Conservation (phyloP, 1,140 invertebrate genomes). For the Sesamia nonagrioides region DNA sequence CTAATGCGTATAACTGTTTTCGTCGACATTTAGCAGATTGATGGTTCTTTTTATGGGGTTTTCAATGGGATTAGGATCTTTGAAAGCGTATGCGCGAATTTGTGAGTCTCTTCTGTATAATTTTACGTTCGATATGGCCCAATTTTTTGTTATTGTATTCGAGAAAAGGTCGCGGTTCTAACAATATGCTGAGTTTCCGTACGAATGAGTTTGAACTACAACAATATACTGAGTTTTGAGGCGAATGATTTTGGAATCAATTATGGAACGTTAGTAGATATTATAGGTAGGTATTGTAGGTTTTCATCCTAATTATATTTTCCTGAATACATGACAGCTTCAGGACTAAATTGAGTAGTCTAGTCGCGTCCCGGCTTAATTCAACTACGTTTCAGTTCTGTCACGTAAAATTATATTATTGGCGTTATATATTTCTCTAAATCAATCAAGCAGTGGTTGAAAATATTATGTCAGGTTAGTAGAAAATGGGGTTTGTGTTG, state of each 20-base stretch:
- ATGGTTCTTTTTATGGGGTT: constrained; percentile 13
- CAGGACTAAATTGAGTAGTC: background rate
- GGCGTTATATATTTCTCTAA: background rate
- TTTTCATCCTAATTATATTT: background rate
- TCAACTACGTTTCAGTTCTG: background rate
- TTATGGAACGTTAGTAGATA: no score
- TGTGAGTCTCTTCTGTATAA: background rate
- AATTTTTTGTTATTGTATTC: background rate
- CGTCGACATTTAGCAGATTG: constrained; percentile 1
- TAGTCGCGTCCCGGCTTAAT: background rate
- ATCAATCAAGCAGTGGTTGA: no score
- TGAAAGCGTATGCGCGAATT: background rate
- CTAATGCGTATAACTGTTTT: constrained; percentile 26
- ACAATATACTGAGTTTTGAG: no score
- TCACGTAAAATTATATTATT: background rate
- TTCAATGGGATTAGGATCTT: constrained; percentile 31
- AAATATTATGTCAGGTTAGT: background rate
- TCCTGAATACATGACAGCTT: background rate
- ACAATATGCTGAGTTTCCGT: no score
- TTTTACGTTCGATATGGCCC: background rate
- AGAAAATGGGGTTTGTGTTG: background rate
- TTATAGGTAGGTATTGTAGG: no score
- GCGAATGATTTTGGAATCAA: no score
- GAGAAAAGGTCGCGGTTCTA: background rate
- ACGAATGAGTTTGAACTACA: no score